Conservation (phyloP, 2,113 vertebrate species). For the Bettongia penicillata region DNA sequence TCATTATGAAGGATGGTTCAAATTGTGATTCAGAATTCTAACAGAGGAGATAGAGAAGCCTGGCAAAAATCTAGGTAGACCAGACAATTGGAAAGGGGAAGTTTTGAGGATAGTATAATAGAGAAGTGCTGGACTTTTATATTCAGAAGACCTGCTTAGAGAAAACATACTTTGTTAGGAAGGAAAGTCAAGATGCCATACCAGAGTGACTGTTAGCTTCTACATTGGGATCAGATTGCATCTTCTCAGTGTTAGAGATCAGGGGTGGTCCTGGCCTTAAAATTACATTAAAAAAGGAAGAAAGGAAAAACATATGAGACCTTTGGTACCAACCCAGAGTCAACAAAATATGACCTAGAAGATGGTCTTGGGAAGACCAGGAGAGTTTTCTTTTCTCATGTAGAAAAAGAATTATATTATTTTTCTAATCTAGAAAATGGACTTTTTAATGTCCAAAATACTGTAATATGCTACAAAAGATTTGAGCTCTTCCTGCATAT, state of each 20-base stretch:
- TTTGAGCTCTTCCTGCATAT: background rate
- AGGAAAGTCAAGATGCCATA: slow-evolving; percentile 29
- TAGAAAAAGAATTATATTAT: background rate
- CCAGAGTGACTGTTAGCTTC: slow-evolving; percentile 82
- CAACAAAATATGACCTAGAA: slow-evolving; percentile 28
- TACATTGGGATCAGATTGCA: slow-evolving; percentile 65
- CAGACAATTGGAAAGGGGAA: background rate
- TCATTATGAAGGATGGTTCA: too few relatives aligned
- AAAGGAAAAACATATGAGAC: slow-evolving; percentile 27
- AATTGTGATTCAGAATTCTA: too few relatives aligned
- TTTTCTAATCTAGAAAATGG: slow-evolving; percentile 9
- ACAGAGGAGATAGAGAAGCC: background rate
- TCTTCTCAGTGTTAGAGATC: slow-evolving; percentile 80
- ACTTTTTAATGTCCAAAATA: background rate
- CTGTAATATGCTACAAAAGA: background rate
- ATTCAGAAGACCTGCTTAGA: background rate
- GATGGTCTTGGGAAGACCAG: slow-evolving; percentile 32
- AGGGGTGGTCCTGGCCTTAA: slow-evolving; percentile 77
- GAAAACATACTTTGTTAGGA: background rate
- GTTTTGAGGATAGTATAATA: background rate
- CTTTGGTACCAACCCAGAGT: slow-evolving; percentile 27
- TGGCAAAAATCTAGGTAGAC: background rate
- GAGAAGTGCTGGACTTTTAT: background rate
- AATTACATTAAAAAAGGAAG: slow-evolving; percentile 73
- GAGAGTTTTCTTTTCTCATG: slow-evolving; percentile 43